phyloP scores from a whole-genome alignment of 2,113 vertebrate genomes.

The Paradisaea rubra region DNA sequence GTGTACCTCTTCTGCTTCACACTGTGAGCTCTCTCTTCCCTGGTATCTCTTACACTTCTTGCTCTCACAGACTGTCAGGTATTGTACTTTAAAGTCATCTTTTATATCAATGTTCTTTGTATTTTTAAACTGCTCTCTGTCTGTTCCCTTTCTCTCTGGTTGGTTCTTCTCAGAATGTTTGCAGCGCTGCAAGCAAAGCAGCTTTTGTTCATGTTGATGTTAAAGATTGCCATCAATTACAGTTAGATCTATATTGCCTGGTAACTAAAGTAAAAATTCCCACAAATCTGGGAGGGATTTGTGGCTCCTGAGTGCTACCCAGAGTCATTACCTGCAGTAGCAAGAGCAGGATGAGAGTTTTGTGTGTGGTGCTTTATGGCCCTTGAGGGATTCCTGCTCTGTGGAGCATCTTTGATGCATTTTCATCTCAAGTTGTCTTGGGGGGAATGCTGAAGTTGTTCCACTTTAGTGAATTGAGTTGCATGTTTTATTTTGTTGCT shows the following conservation, averaged over 20 bases:
- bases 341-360: not conserved
- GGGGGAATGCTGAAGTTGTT: rapidly evolving
- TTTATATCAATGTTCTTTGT: not conserved
- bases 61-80: constrained; percentile 98
- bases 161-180: not conserved
- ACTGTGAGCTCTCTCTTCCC: constrained; percentile 98
- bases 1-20: constrained; percentile 95
- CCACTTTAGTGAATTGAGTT: not conserved
- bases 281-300: not conserved
- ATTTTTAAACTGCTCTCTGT: not conserved
- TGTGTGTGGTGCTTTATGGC: not conserved
- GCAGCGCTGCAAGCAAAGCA: not conserved
- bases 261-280: not conserved
- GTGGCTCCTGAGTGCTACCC: not conserved
- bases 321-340: not conserved
- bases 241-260: not conserved
- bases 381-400: not conserved
- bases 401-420: not conserved
- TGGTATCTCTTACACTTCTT: constrained; percentile 97
- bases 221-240: not conserved
- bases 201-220: not conserved
- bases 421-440: not conserved
- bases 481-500: not conserved
- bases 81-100: constrained; percentile 72
- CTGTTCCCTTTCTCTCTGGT: not conserved